Base-by-base conservation (phyloP, 2,888 invertebrate genomes). In the Oscheius sp. region DNA sequence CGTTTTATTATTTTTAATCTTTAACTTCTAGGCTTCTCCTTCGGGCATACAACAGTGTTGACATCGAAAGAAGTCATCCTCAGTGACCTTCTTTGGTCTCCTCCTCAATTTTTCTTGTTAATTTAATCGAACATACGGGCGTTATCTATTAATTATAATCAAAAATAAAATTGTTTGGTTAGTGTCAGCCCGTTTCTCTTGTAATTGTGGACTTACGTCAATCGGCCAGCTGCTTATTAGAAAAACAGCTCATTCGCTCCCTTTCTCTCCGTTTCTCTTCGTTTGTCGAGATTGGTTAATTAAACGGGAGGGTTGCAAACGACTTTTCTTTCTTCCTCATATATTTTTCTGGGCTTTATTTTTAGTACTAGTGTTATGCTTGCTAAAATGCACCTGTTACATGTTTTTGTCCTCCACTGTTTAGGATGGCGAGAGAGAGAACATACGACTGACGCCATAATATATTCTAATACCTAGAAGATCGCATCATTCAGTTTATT, bases 161-260 rank as follows among this genome's bases (percentile, higher is more conserved):
- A 8, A 8, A 8, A 41, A 41, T 41, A 41, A 41, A 41, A 36
- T 9, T 36, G 36, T 41, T 41, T 41, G 12, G 20, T 20, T 41
- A 41, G 20, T 3, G 8, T 36, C 36, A 41, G 41, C n/a, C 20
- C 41, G 41, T 28, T 28, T 20, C 28, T 50, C n/a, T 26, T n/a
- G n/a, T 33, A 54, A 54, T 28, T 32, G 54, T 54, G 54, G n/a
- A 54, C 54, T 9, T 32, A 32, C 54, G 54, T 54, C 54, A 54
- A 54, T 33, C 54, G 50, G 54, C n/a, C 54, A 54, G 54, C 54
- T 54, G 54, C 54, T 54, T 54, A 54, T 54, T 54, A 54, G 54
- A 54, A 54, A 54, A 54, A 54, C 54, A 54, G 54, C 54, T 54
- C 54, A 54, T 54, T 54, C 32, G 32, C 20, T 47, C 17, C 20